A percentile compares a stretch with the other conserved stretches of the same genome.
These are phyloP conservation scores for Alces alces DNA, from an alignment of 2,113 vertebrate species.

Conservation along the genomic window DNA sequence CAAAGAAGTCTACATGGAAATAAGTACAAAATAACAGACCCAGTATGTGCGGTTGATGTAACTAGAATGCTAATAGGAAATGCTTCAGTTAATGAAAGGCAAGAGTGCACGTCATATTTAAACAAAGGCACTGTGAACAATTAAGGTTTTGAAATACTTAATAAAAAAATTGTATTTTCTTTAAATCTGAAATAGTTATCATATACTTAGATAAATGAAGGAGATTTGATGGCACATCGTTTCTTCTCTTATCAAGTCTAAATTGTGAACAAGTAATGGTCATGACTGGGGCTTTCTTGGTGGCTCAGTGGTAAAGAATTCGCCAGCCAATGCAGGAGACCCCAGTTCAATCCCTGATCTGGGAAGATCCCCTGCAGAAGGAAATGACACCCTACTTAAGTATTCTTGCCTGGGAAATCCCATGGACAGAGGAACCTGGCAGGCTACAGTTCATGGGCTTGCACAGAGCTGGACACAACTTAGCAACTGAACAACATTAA, in stretches of 20 bases:
- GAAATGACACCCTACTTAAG: neutral
- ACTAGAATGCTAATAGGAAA: constrained; percentile 27
- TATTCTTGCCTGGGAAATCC: neutral
- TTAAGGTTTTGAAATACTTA: neutral
- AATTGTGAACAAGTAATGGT: neutral
- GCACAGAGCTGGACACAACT: neutral
- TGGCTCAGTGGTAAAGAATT: neutral
- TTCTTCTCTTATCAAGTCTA: neutral
- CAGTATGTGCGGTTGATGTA: neutral
- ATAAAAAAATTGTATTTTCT: neutral
- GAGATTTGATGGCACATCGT: neutral
- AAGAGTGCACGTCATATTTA: neutral
- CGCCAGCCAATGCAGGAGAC: neutral
- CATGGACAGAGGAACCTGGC: neutral
- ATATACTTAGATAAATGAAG: neutral
- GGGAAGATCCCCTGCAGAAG: neutral
- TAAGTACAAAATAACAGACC: constrained; percentile 26
- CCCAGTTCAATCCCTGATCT: neutral
- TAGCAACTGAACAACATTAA: neutral
- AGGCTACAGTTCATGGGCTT: neutral
- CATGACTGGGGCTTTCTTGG: neutral
- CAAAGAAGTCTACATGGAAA: neutral
- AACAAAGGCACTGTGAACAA: neutral
- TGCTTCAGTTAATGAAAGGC: constrained; percentile 7
- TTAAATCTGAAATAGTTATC: neutral